Evolutionary conservation across 2,113 vertebrate species (phyloP).

Genomic region (Sylvia atricapilla): DNA sequence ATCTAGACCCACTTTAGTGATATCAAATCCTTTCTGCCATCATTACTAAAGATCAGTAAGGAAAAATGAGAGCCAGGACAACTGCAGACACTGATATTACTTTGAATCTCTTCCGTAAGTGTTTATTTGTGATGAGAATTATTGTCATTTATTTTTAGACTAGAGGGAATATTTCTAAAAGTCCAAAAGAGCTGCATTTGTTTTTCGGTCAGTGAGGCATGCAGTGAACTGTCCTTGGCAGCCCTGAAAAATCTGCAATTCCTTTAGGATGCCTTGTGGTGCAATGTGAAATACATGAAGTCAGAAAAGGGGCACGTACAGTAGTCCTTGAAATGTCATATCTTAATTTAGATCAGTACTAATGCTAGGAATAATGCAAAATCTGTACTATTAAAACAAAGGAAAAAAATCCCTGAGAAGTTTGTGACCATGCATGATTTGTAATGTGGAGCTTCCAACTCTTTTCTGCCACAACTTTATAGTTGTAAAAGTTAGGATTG

Average conservation of each 20-base stretch:
- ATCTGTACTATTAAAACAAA: neutral
- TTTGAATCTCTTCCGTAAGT: neutral
- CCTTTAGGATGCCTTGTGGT: slow-evolving; percentile 9
- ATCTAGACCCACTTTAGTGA: neutral
- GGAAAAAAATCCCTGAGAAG: too few species aligned
- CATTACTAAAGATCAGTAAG: neutral
- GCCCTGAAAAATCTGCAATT: neutral
- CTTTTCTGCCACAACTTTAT: neutral
- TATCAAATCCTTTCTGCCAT: neutral
- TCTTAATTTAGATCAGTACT: neutral
- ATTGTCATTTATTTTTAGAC: neutral
- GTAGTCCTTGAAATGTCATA: slow-evolving; percentile 6
- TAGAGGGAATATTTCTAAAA: neutral
- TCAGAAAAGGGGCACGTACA: neutral
- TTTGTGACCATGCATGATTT: neutral
- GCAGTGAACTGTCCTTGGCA: neutral
- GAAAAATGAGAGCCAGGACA: neutral
- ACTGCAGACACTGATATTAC: neutral
- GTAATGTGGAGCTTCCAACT: neutral
- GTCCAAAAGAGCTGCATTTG: neutral
- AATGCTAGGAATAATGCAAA: neutral
- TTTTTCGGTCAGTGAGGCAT: neutral
- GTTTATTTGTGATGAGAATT: neutral
- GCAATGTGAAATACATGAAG: neutral
- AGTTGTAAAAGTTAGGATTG: neutral